Evolutionary conservation across 2,888 invertebrate species (phyloP), one percentile per base, ranked within the genome.

Genomic region (Rhyacophila evoluta): DNA sequence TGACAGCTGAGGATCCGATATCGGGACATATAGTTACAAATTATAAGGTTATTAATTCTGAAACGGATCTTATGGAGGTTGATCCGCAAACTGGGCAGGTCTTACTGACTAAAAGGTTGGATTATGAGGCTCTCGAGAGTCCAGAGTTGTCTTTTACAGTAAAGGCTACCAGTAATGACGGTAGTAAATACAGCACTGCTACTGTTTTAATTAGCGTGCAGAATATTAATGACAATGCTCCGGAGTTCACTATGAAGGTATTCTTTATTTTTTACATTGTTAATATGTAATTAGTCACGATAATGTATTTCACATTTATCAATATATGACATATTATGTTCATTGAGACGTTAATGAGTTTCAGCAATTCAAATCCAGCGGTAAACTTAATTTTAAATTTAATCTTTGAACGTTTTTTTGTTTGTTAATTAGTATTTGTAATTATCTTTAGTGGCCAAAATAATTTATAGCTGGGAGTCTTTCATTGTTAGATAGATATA

Each of bases 221-320:
- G 73, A 95, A 96, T 84, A 90, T 94, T 0, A 96, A 96, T 84
- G 96, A 96, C 84, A 95, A 96, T 85, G 90, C 91, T 79, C 96
- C 96, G 0, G 87, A 89, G 70, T 95, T 95, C 85, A 91, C 91
- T 74, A 91, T 92, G 83, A 89, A 91, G 83, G 92, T 92, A 85
- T 86, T 83, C 15, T 41, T 5, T 67, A 33, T 68, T 77, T 81
- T 36, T 81, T 86, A 86, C 11, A 33, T 4, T 6, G 29, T 33
- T 33, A 84, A n/a, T n/a, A n/a, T n/a, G n/a, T n/a, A n/a, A n/a
- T n/a, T n/a, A n/a, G n/a, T n/a, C n/a, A n/a, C n/a, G n/a, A n/a
- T n/a, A n/a, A n/a, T n/a, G n/a, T n/a, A n/a, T n/a, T n/a, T n/a
- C n/a, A n/a, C n/a, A n/a, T n/a, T n/a, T n/a, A n/a, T n/a, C n/a